These are phyloP conservation scores for Asobara japonica DNA, from an alignment of 1,140 invertebrate genomes.

Conservation along the genomic window DNA sequence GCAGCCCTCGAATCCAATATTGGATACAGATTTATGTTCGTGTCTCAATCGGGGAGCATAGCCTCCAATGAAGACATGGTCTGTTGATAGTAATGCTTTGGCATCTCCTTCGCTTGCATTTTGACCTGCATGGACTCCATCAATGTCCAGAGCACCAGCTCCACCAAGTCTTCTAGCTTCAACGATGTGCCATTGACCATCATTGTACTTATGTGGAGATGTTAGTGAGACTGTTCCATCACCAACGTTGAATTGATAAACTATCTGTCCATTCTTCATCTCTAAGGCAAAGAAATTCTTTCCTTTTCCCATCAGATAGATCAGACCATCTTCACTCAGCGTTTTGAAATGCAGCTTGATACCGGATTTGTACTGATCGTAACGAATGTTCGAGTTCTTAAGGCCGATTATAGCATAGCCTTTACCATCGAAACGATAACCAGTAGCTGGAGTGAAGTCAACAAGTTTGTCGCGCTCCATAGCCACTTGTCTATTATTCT, in stretches of 20 bases:
- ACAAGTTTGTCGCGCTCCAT: conserved; percentile 76
- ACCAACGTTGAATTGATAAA: conserved; percentile 78
- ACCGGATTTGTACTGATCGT: conserved; percentile 70
- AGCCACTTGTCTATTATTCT: conserved; percentile 80
- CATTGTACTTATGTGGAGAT: conserved; percentile 76
- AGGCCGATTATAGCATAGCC: conserved; percentile 81
- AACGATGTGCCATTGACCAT: conserved; percentile 85
- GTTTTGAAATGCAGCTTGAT: conserved; percentile 84
- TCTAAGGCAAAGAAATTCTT: conserved; percentile 86
- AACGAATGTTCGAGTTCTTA: conserved; percentile 67
- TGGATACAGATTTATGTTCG: conserved; percentile 73
- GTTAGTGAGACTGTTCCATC: conserved; percentile 69
- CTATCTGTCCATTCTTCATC: conserved; percentile 79
- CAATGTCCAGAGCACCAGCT: conserved; percentile 77
- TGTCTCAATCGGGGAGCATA: conserved; percentile 73
- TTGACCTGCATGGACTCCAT: conserved; percentile 65
- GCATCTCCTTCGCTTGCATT: conserved; percentile 52
- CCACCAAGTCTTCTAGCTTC: conserved; percentile 75
- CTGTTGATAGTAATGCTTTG: conserved; percentile 67
- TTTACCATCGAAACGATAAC: conserved; percentile 86
- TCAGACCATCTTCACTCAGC: conserved; percentile 83
- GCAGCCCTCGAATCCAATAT: conserved; percentile 91
- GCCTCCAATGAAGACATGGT: conserved; percentile 90
- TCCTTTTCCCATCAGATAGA: conserved; percentile 84
- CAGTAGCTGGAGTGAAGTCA: conserved; percentile 72